phyloP scores from a whole-genome alignment of 2,888 invertebrate species.

The Agrochola macilenta region DNA sequence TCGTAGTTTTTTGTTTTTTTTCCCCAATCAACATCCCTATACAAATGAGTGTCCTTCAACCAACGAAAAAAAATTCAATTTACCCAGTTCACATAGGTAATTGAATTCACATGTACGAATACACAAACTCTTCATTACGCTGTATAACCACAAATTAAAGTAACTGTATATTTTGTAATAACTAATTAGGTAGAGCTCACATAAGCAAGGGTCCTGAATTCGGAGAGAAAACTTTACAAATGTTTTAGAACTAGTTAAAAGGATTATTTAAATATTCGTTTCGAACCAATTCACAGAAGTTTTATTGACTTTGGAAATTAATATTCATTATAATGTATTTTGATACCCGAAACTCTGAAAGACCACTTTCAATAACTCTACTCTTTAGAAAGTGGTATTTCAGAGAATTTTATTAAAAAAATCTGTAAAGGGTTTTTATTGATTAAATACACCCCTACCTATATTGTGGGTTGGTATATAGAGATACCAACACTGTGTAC shows the following conservation, averaged over 20 bases:
- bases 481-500: neutral
- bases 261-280: constrained; percentile 54
- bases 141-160: constrained; percentile 11
- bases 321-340: constrained; percentile 41
- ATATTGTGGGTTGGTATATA: neutral
- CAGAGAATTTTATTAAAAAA: neutral
- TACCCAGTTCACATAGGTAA: constrained; percentile 14
- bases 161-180: constrained; percentile 32
- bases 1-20: no score
- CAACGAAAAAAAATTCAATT: constrained; percentile 25
- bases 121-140: constrained; percentile 23
- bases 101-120: constrained; percentile 30
- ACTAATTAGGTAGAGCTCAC: constrained; percentile 18
- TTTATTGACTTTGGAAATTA: constrained; percentile 45
- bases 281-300: constrained; percentile 46
- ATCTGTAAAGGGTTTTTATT: neutral
- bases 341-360: constrained; percentile 34
- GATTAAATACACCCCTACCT: neutral
- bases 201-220: constrained; percentile 27
- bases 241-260: constrained; percentile 41
- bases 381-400: constrained; percentile 5
- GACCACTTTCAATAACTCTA: neutral
- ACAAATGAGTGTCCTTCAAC: constrained; percentile 32
- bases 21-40: no score
- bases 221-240: constrained; percentile 31